These are phyloP conservation scores for Diploptera punctata DNA, from an alignment of 2,888 invertebrate species.

Conservation along the genomic window DNA sequence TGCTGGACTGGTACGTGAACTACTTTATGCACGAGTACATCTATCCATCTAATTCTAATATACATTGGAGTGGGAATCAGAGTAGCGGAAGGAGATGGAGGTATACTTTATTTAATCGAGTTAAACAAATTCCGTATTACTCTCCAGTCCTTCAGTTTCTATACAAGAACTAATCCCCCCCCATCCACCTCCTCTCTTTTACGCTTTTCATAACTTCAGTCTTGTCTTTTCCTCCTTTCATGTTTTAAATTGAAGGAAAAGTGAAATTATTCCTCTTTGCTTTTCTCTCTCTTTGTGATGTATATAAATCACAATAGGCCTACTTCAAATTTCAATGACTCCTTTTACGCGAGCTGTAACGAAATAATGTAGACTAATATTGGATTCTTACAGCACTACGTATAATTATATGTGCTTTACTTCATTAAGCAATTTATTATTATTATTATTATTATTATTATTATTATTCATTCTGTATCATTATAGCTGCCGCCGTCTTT, in stretches of 20 bases:
- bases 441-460: too few species aligned
- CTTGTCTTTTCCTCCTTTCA: slow-evolving; percentile 26
- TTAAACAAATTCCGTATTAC: slow-evolving; percentile 43
- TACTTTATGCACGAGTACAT: not conserved
- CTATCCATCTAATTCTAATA: slow-evolving; percentile 10
- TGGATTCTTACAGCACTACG: too few species aligned
- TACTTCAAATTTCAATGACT: too few species aligned
- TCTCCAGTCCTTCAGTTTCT: slow-evolving; percentile 20
- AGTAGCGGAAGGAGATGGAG: not conserved
- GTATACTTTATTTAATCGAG: slow-evolving; percentile 39
- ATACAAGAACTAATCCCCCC: slow-evolving; percentile 27
- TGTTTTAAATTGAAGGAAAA: slow-evolving; percentile 28
- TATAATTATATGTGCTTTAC: too few species aligned
- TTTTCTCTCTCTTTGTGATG: not conserved
- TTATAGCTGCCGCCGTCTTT: too few species aligned
- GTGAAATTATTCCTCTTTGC: slow-evolving; percentile 24
- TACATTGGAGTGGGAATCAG: not conserved
- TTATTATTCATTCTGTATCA: too few species aligned
- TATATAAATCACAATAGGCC: too few species aligned
- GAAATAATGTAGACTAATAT: not conserved
- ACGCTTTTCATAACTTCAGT: slow-evolving; percentile 36
- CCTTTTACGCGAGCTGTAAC: not conserved
- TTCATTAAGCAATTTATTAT: too few species aligned
- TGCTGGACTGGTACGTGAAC: not conserved
- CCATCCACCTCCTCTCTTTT: not conserved